Evolutionary conservation across 37 sponge, comb jelly and placozoan species (phyloP).

Genomic region (Agelas oroides): DNA sequence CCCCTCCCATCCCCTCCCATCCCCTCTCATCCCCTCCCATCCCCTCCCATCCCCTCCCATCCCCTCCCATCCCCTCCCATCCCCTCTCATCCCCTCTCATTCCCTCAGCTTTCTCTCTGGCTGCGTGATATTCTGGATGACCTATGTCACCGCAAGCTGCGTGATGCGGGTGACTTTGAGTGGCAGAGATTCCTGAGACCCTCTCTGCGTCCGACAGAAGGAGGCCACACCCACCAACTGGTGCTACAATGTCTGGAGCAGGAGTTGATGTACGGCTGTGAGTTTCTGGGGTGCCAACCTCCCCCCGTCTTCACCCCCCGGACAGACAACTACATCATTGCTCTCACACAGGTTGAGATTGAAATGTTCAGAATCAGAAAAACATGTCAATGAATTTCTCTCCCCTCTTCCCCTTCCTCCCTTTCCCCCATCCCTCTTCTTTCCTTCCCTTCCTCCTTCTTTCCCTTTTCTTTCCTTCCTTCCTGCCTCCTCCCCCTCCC

Average conservation of each 20-base stretch:
- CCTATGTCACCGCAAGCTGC: constrained; percentile 74
- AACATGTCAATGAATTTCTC: no score
- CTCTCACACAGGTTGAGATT: constrained; percentile 73
- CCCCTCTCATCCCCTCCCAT: no score
- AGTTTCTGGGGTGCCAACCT: constrained; percentile 59
- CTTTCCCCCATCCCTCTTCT: background rate
- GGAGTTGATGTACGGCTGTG: constrained; percentile 63
- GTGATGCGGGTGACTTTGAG: constrained; percentile 87
- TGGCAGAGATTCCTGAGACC: constrained; percentile 82
- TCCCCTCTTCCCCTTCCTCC: no score
- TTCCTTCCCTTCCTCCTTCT: background rate
- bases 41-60: no score
- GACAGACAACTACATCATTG: constrained; percentile 54
- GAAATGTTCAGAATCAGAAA: no score
- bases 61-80: no score
- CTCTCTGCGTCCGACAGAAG: constrained; percentile 14
- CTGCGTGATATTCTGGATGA: constrained; percentile 84
- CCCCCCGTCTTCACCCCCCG: constrained; percentile 69
- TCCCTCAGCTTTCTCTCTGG: constrained; percentile 63
- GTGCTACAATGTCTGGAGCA: constrained; percentile 57
- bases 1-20: no score
- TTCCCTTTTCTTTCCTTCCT: background rate
- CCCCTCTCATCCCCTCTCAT: no score
- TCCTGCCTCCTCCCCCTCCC: no score
- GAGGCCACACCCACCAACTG: background rate